Evolutionary conservation across 2,888 invertebrate species (phyloP).

Genomic region (Stenodera caucasica): DNA sequence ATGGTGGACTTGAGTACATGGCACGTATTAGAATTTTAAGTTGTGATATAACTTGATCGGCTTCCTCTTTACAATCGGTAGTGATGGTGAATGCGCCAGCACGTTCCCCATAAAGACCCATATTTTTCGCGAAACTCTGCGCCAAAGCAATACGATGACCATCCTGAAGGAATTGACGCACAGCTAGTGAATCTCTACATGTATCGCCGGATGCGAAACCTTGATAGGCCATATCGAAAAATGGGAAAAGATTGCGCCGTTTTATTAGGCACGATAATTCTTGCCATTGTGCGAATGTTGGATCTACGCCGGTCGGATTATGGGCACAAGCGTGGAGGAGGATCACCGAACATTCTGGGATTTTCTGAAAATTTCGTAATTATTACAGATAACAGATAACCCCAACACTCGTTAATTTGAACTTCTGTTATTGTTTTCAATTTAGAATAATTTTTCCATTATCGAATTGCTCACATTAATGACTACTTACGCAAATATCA

Average conservation of each 20-base stretch:
- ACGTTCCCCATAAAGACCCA: slow-evolving; percentile 91
- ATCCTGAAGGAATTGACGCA: slow-evolving; percentile 83
- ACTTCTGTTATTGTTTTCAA: neutral
- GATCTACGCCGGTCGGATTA: slow-evolving; percentile 97
- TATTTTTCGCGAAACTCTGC: slow-evolving; percentile 98
- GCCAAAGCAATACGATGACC: slow-evolving; percentile 85
- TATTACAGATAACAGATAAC: neutral
- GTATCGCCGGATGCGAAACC: slow-evolving; percentile 91
- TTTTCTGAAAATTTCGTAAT: slow-evolving; percentile 68
- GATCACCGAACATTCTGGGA: slow-evolving; percentile 87
- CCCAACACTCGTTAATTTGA: neutral
- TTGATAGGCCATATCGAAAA: slow-evolving; percentile 99
- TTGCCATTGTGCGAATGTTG: slow-evolving; percentile 84
- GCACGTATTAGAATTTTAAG: slow-evolving; percentile 93
- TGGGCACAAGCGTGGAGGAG: slow-evolving; percentile 97
- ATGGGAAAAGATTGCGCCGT: slow-evolving; percentile 80
- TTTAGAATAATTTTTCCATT: no score
- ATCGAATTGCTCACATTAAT: no score
- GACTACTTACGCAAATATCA: slow-evolving; percentile 78
- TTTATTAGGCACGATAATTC: slow-evolving; percentile 83
- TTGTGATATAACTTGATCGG: slow-evolving; percentile 86
- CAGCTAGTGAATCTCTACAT: slow-evolving; percentile 84
- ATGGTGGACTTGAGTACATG: slow-evolving; percentile 96
- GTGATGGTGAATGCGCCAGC: slow-evolving; percentile 88
- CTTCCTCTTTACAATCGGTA: slow-evolving; percentile 75